Conservation (phyloP, 2,113 vertebrate species). For the Sialia sialis region DNA sequence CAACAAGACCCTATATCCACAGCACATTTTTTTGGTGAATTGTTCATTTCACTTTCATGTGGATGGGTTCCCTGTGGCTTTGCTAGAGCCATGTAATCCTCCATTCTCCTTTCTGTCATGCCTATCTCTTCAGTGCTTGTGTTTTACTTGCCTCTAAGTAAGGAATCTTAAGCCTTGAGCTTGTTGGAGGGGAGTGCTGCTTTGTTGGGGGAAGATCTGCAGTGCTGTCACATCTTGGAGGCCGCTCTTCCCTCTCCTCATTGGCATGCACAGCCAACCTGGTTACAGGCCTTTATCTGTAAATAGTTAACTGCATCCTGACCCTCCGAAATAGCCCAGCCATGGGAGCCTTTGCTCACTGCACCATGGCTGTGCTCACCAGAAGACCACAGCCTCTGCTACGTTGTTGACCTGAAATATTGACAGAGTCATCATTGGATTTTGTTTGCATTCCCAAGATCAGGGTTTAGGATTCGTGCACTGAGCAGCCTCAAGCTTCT, state of each 20-base stretch:
- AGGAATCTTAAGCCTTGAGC: neutral
- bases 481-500: neutral
- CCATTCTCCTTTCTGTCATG: neutral
- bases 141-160: neutral
- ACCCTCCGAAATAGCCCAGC: neutral
- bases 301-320: neutral
- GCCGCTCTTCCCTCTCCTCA: neutral
- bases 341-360: neutral
- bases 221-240: neutral
- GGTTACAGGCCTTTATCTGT: neutral
- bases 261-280: neutral
- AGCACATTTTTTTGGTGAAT: conserved; percentile 3
- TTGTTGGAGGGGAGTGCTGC: neutral
- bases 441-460: neutral
- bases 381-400: neutral
- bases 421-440: neutral
- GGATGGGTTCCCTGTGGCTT: conserved; percentile 4
- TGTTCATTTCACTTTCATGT: conserved; percentile 19
- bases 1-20: conserved; percentile 28
- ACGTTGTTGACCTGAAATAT: neutral
- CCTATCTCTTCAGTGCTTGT: neutral
- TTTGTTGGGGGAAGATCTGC: neutral
- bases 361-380: neutral
- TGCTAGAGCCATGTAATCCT: conserved; percentile 13
- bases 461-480: neutral